These are phyloP conservation scores for Allygus modestus DNA, from an alignment of 2,888 invertebrate species.

Conservation along the genomic window DNA sequence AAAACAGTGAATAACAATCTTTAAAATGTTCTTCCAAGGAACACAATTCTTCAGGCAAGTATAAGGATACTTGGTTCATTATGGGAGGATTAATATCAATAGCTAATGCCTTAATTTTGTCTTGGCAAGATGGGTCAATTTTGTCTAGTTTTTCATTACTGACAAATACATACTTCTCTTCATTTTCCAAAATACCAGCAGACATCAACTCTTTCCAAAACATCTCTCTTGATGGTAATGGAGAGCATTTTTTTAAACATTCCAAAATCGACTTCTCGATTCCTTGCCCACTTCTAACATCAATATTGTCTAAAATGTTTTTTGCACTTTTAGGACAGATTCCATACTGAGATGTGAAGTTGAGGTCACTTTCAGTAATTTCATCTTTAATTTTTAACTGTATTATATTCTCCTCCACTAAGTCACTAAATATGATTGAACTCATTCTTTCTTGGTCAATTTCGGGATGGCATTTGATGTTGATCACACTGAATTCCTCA, in stretches of 20 bases:
- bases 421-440: conserved; percentile 7
- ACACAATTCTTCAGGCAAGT: conserved; percentile 50
- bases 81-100: not conserved
- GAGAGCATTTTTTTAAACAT: not conserved
- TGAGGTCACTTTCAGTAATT: not conserved
- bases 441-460: not conserved
- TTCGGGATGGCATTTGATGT: not conserved
- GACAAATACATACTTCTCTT: conserved; percentile 65
- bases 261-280: not conserved
- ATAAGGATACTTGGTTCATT: conserved; percentile 27
- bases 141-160: conserved; percentile 59
- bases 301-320: not conserved
- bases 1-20: not conserved
- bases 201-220: conserved; percentile 67
- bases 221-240: conserved; percentile 65
- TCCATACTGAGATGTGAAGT: not conserved
- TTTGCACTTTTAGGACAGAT: not conserved
- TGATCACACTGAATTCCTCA: conserved; percentile 3
- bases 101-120: not conserved
- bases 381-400: not conserved
- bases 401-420: not conserved
- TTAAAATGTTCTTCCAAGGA: not conserved
- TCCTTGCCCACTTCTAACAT: not conserved
- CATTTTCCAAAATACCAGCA: conserved; percentile 61
- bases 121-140: conserved; percentile 56